These are phyloP conservation scores for Nasua narica DNA, from an alignment of 2,797 vertebrate species.

Conservation along the genomic window DNA sequence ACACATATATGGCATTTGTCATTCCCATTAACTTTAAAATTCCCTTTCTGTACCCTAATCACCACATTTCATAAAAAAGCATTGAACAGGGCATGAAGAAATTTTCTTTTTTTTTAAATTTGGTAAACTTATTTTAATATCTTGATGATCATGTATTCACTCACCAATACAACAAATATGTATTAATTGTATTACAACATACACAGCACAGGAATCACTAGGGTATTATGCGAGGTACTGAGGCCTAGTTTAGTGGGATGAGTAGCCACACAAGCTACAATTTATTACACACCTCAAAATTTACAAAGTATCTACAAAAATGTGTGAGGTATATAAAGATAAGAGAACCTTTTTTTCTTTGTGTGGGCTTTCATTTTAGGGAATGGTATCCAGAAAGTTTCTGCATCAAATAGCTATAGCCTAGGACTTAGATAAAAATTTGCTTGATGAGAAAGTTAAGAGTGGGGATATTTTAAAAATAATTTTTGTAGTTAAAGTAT, in stretches of 20 bases:
- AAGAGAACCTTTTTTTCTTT: not conserved
- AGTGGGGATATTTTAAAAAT: not conserved
- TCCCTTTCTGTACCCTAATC: not conserved
- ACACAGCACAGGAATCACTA: not conserved
- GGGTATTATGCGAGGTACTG: not conserved
- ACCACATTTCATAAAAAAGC: not conserved
- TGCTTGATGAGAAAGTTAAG: not conserved
- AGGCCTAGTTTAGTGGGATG: not conserved
- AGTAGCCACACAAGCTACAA: not conserved
- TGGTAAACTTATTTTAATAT: not conserved
- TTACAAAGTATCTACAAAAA: not conserved
- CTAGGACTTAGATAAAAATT: not conserved
- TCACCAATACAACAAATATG: not conserved
- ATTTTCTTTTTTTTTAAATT: not conserved
- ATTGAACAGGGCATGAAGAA: not conserved
- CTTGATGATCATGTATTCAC: not conserved
- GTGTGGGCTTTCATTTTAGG: not conserved
- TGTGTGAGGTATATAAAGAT: not conserved
- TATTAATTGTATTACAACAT: not conserved
- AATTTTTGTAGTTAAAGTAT: not conserved
- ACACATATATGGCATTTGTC: not conserved
- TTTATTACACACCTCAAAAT: not conserved
- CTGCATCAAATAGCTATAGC: not conserved
- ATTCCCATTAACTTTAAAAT: slow-evolving; percentile 9
- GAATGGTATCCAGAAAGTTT: not conserved